Conservation (phyloP, 2,888 invertebrate genomes). For the Callosobruchus maculatus region DNA sequence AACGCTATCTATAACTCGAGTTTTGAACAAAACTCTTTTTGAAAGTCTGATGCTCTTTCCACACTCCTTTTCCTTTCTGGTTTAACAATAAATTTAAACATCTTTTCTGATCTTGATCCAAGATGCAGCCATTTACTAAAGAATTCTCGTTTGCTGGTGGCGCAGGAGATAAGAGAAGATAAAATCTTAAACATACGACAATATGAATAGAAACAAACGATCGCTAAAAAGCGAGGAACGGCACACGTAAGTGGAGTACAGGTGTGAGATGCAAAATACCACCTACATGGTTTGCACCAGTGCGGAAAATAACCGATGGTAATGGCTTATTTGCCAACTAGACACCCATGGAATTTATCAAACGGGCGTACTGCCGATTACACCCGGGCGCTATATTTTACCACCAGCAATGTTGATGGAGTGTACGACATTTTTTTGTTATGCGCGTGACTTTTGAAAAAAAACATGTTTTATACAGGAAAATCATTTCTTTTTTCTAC, state of each 20-base stretch:
- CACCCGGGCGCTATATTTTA: neutral
- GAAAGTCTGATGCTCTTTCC: too few relatives aligned
- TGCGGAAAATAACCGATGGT: neutral
- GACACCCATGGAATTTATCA: neutral
- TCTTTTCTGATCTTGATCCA: neutral
- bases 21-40: too few relatives aligned
- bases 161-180: neutral
- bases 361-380: neutral
- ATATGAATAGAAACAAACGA: neutral
- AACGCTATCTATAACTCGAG: too few relatives aligned
- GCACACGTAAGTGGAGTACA: neutral
- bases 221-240: neutral
- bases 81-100: too few relatives aligned
- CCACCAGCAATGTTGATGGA: too few relatives aligned
- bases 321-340: neutral
- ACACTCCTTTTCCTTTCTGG: too few relatives aligned
- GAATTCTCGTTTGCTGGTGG: neutral
- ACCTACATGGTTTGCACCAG: neutral
- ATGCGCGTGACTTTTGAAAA: too few relatives aligned
- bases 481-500: too few relatives aligned
- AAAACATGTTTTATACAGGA: too few relatives aligned
- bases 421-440: too few relatives aligned
- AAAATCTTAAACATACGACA: neutral
- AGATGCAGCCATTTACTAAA: neutral
- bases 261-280: neutral